A percentile compares a stretch with the other conserved stretches of the same genome.
Evolutionary conservation across 2,888 invertebrate species (phyloP).

Genomic region (Tenthredo mesomela): DNA sequence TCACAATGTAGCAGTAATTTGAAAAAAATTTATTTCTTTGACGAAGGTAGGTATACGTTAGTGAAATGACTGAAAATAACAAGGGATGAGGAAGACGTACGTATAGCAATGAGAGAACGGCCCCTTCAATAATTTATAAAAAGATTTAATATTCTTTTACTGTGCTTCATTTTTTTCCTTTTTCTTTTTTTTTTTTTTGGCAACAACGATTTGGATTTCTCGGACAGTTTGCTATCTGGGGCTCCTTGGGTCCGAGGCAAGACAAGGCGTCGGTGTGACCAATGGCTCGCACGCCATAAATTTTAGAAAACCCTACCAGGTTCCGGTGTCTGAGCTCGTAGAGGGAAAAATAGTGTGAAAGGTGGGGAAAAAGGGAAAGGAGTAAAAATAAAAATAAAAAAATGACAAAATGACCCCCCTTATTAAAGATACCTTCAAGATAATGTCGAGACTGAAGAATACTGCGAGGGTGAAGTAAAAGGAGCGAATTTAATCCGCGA

Average conservation of each 20-base stretch:
- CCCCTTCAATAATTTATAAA: not conserved
- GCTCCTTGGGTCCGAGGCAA: conserved; percentile 26
- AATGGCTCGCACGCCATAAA: conserved; percentile 54
- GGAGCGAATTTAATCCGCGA: too few species aligned
- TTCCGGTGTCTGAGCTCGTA: conserved; percentile 21
- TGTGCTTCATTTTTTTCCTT: not conserved
- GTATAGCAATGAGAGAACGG: not conserved
- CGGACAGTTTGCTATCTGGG: conserved; percentile 53
- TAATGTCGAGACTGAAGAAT: not conserved
- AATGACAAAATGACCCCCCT: not conserved
- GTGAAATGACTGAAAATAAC: not conserved
- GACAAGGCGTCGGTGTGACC: conserved; percentile 36
- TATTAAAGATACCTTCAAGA: conserved; percentile 14
- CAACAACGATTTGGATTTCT: conserved; percentile 45
- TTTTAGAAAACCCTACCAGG: conserved; percentile 48
- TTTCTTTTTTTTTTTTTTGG: not conserved
- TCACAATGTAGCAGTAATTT: too few species aligned
- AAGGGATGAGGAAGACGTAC: not conserved
- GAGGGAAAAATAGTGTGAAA: not conserved
- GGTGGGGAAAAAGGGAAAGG: not conserved
- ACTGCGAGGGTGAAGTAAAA: not conserved
- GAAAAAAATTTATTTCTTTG: too few species aligned
- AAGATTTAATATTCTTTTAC: not conserved
- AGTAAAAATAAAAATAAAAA: not conserved
- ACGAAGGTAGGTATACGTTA: not conserved